A percentile compares a stretch with the other conserved stretches of the same genome.
These are phyloP conservation scores for Andrena marginata DNA, from an alignment of 2,888 invertebrate species.

Conservation along the genomic window DNA sequence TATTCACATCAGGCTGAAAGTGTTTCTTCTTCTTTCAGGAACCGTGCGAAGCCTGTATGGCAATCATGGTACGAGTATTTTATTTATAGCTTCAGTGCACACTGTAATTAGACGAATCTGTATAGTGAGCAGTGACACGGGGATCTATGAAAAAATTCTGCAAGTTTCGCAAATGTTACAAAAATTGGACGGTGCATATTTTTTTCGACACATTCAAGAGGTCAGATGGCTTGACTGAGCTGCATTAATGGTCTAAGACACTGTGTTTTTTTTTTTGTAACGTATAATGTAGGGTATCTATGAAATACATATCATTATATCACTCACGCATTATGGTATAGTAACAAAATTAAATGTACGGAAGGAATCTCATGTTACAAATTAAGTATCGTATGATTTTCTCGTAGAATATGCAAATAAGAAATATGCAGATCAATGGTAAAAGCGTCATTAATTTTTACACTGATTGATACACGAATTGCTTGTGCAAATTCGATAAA, in stretches of 20 bases:
- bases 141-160: slow-evolving; percentile 1
- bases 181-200: neutral
- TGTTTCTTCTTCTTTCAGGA: slow-evolving; percentile 41
- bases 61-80: slow-evolving; percentile 31
- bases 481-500: neutral
- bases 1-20: slow-evolving; percentile 43
- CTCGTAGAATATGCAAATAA: neutral
- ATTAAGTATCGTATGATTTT: neutral
- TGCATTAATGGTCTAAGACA: too few relatives aligned
- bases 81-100: slow-evolving; percentile 21
- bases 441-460: neutral
- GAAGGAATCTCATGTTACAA: too few relatives aligned
- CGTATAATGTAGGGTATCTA: too few relatives aligned
- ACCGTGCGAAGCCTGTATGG: slow-evolving; percentile 12
- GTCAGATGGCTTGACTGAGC: too few relatives aligned
- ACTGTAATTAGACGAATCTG: slow-evolving; percentile 38
- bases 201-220: neutral
- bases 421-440: neutral
- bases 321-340: too few relatives aligned
- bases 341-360: too few relatives aligned
- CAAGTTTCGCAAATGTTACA: neutral
- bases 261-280: too few relatives aligned
- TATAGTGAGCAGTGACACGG: neutral
- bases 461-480: neutral
- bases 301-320: too few relatives aligned